Evolutionary conservation across 1,140 invertebrate genomes (phyloP), one percentile per base, ranked within the genome.

Genomic region (Caenorhabditis latens): DNA sequence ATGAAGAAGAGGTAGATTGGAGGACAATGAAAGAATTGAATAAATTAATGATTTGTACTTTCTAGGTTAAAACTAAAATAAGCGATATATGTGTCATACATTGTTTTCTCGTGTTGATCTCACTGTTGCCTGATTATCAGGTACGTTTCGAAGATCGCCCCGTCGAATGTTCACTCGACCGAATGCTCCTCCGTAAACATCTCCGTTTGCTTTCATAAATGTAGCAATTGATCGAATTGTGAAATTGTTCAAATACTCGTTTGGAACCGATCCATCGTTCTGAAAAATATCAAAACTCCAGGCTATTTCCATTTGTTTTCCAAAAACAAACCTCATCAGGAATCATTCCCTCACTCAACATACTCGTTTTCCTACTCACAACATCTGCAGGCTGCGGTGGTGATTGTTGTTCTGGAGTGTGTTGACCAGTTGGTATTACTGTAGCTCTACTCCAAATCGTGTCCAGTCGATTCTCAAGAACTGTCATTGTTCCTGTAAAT

Each of bases 111-210:
- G 43, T 50, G 4, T 79, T 50, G 71, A 79, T 79, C 71, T 40
- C 50, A 53, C 46, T 32, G 71, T 79, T 79, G 71, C 71, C n/a
- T 79, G 71, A 53, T 79, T 79, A 50, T 79, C 71, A 50, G 71
- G 2, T 21, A 24, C 19, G 24, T 79, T 79, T n/a, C 43, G 71
- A 21, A 86, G 46, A 46, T 86, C 85, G 9, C 63, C 85, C 8
- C 67, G 58, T 50, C 85, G 48, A 19, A 86, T 79, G 19, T 82
- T 86, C n/a, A 86, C 85, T 43, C 85, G 46, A 21, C 85, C 85
- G 21, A 79, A 86, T 42, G 63, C 85, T 55, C 85, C 85, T 86
- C 85, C 85, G 19, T 86, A 86, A 11, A 86, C 85, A 57, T 86
- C 85, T 46, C 57, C 63, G 7, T 75, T 57, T 1, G 67, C 57